These are phyloP conservation scores for Torymus tubicola DNA, from an alignment of 2,888 invertebrate genomes.

Conservation along the genomic window DNA sequence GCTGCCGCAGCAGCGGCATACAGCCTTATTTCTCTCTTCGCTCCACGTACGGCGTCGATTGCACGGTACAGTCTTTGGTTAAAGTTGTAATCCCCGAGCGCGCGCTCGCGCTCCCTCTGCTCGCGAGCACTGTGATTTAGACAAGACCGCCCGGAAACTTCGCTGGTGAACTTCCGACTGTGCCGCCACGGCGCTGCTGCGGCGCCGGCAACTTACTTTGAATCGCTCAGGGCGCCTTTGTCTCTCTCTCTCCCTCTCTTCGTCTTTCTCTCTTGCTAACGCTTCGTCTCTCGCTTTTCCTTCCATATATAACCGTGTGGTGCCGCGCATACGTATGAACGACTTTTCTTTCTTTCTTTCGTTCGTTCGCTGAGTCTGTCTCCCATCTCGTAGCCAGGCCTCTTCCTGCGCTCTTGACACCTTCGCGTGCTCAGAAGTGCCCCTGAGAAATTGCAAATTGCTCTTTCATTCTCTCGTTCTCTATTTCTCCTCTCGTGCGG, in stretches of 20 bases:
- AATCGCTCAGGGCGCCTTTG: constrained; percentile 22
- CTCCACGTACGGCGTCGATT: constrained; percentile 1
- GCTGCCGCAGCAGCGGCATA: too few relatives aligned
- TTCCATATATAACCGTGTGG: not conserved
- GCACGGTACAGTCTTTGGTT: constrained; percentile 57
- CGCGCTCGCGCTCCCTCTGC: too few relatives aligned
- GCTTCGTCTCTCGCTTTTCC: not conserved
- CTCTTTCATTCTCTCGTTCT: constrained; percentile 16
- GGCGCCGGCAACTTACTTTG: not conserved
- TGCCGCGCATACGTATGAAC: constrained; percentile 25
- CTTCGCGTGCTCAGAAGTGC: constrained; percentile 2
- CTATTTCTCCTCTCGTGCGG: not conserved
- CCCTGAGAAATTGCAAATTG: constrained; percentile 27
- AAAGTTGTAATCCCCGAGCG: constrained; percentile 70
- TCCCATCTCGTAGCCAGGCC: too few relatives aligned
- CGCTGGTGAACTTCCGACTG: constrained; percentile 65
- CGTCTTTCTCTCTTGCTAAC: not conserved
- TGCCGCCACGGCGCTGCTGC: not conserved
- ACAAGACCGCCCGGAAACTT: constrained; percentile 67
- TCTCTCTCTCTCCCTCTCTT: not conserved
- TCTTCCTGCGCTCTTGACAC: constrained; percentile 18
- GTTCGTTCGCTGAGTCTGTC: not conserved
- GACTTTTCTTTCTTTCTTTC: not conserved
- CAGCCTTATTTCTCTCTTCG: not conserved
- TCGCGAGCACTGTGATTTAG: constrained; percentile 66